Evolutionary conservation across 2,113 vertebrate genomes (phyloP).

Genomic region (Zosterops lateralis): DNA sequence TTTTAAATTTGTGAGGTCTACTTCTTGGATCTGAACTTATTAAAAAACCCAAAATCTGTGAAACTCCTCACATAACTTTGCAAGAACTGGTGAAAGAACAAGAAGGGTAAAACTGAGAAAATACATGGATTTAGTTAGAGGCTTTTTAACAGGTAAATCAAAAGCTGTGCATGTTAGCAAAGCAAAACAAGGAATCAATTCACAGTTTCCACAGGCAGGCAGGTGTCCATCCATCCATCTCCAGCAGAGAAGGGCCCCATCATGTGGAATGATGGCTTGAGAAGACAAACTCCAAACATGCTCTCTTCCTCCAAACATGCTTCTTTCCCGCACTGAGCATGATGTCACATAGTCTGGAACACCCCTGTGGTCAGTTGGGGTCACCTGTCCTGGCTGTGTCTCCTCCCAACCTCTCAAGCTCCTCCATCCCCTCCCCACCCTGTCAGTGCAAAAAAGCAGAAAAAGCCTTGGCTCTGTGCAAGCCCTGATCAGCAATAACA

Average conservation of each 20-base stretch:
- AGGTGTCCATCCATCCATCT: neutral
- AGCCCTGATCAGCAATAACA: neutral
- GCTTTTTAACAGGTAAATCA: neutral
- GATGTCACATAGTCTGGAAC: fast-evolving
- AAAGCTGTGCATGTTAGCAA: neutral
- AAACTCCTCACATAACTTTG: neutral
- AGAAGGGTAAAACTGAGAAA: neutral
- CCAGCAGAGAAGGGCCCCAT: neutral
- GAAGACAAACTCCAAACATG: neutral
- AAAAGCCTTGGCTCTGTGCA: neutral
- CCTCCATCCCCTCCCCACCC: neutral
- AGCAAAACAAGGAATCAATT: neutral
- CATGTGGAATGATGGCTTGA: fast-evolving
- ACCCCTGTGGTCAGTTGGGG: neutral
- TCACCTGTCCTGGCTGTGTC: neutral
- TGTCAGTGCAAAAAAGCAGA: fast-evolving
- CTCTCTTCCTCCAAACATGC: too few species aligned
- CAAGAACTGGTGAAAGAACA: neutral
- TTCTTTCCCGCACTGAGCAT: fast-evolving
- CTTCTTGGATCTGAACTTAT: neutral
- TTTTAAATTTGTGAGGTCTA: neutral
- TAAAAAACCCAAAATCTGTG: neutral
- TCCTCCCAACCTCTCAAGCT: fast-evolving
- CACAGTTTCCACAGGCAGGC: too few species aligned
- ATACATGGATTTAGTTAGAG: neutral